A percentile compares a stretch with the other conserved stretches of the same genome.
Evolutionary conservation across 2,888 invertebrate genomes (phyloP).

Genomic region (Drosophila birchii): DNA sequence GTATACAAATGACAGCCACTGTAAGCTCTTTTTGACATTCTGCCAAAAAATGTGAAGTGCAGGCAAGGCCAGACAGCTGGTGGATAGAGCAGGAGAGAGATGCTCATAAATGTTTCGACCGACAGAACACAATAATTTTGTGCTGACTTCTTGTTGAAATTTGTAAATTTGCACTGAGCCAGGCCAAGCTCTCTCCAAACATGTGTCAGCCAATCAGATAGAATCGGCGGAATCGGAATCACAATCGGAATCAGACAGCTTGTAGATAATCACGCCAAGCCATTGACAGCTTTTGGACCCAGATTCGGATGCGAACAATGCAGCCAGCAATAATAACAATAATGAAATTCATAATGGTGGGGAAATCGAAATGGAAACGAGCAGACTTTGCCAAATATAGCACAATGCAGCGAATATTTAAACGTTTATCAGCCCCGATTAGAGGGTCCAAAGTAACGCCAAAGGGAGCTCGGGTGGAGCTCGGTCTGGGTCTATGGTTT

Average conservation of each 20-base stretch:
- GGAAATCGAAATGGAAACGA: constrained; percentile 21
- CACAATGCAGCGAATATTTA: constrained; percentile 43
- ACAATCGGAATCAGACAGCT: constrained; percentile 38
- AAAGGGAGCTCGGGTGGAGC: constrained; percentile 4
- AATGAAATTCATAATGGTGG: constrained; percentile 39
- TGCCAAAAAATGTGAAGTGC: constrained; percentile 35
- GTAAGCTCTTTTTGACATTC: constrained; percentile 45
- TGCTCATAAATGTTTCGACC: constrained; percentile 36
- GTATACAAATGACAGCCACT: constrained; percentile 30
- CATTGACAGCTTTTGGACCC: constrained; percentile 38
- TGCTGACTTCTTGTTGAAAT: constrained; percentile 80
- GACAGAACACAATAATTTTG: constrained; percentile 69
- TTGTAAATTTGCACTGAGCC: constrained; percentile 72
- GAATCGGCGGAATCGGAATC: constrained; percentile 42
- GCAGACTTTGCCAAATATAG: constrained; percentile 25
- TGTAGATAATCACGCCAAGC: constrained; percentile 41
- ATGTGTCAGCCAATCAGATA: constrained; percentile 41
- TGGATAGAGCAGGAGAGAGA: neutral
- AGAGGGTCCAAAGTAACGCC: constrained; percentile 30
- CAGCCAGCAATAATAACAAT: constrained; percentile 45
- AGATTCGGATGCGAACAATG: constrained; percentile 38
- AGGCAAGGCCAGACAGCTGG: neutral
- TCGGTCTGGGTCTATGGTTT: neutral
- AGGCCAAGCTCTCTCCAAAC: constrained; percentile 28
- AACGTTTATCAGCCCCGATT: constrained; percentile 34